These are phyloP conservation scores for Pterocles gutturalis DNA, from an alignment of 2,113 vertebrate genomes.

Conservation along the genomic window DNA sequence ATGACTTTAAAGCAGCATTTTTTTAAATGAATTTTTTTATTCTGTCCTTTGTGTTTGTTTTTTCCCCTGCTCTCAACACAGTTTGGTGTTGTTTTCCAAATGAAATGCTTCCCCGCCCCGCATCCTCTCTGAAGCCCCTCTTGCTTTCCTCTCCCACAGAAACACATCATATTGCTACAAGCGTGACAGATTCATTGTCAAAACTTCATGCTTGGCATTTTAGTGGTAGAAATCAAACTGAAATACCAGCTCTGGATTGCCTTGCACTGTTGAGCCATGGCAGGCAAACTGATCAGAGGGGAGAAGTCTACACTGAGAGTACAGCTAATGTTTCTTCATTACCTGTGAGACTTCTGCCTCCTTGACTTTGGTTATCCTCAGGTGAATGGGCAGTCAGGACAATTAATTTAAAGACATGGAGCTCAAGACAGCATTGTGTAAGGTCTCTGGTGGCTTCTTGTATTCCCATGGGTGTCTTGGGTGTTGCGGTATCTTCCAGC, in stretches of 20 bases:
- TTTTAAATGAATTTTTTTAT: conserved; percentile 9
- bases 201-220: neutral
- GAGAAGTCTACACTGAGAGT: neutral
- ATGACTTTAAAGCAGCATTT: conserved; percentile 19
- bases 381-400: neutral
- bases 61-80: neutral
- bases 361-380: neutral
- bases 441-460: neutral
- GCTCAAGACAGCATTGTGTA: neutral
- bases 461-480: neutral
- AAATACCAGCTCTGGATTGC: neutral
- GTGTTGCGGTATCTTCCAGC: neutral
- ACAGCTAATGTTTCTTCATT: neutral
- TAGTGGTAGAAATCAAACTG: neutral
- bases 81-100: neutral
- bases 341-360: neutral
- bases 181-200: neutral
- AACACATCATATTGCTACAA: neutral
- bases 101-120: neutral
- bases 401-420: neutral
- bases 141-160: neutral
- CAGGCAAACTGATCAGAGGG: neutral
- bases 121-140: neutral
- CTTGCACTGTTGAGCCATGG: neutral
- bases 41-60: neutral